A percentile compares a stretch with the other conserved stretches of the same genome.
These are phyloP conservation scores for Eospalax fontanierii DNA, from an alignment of 2,797 vertebrate genomes.

Conservation along the genomic window DNA sequence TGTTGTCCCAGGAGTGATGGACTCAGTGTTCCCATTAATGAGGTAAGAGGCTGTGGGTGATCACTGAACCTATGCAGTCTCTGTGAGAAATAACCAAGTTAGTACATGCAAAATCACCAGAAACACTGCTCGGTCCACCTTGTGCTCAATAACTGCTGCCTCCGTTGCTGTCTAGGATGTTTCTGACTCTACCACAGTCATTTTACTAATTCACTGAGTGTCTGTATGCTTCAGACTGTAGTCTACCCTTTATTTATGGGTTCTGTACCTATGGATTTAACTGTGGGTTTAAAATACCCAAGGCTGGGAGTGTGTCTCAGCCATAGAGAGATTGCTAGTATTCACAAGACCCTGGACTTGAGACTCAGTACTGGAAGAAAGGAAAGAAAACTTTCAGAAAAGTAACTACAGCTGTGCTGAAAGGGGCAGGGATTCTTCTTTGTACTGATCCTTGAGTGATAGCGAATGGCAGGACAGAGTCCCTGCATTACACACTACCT, in stretches of 20 bases:
- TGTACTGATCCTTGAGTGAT: no score
- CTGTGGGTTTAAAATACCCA: background rate
- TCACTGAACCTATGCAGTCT: fast-evolving
- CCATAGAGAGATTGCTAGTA: background rate
- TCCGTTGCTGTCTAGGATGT: fast-evolving
- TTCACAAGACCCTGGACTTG: background rate
- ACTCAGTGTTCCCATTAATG: fast-evolving
- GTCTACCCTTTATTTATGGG: background rate
- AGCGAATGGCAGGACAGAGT: no score
- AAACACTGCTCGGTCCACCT: fast-evolving
- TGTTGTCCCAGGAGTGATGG: fast-evolving
- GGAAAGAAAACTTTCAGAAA: background rate
- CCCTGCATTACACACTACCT: no score
- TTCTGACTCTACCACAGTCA: fast-evolving
- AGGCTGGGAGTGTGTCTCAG: background rate
- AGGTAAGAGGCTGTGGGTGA: fast-evolving
- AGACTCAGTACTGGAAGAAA: background rate
- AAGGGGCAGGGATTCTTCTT: background rate
- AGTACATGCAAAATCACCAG: fast-evolving
- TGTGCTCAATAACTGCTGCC: fast-evolving
- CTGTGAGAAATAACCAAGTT: background rate
- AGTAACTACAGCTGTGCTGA: background rate
- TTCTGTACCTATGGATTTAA: background rate
- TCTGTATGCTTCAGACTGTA: background rate
- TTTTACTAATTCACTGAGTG: background rate